Evolutionary conservation across 23 tunicate genomes (phyloP).

Genomic region (Styela clava): DNA sequence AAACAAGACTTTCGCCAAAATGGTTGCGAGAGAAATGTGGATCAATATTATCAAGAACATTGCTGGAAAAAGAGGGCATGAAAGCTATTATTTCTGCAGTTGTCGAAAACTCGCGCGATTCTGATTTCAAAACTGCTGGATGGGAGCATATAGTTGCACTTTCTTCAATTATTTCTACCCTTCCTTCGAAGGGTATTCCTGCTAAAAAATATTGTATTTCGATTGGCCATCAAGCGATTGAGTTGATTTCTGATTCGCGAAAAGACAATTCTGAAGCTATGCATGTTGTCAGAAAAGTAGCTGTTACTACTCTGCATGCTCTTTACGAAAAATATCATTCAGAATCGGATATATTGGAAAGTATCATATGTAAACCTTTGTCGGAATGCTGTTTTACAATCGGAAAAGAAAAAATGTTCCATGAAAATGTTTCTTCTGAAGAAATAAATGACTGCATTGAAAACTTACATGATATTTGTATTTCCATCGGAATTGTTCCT

Average conservation of each 20-base stretch:
- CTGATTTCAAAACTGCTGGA: background rate
- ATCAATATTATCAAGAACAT: background rate
- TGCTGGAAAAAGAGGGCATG: slow-evolving; percentile 17
- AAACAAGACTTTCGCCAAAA: background rate
- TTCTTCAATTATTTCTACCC: slow-evolving; percentile 23
- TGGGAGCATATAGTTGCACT: slow-evolving; percentile 14
- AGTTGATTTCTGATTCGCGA: background rate
- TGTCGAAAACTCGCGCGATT: background rate
- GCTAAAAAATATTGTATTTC: background rate
- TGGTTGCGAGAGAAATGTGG: slow-evolving; percentile 32
- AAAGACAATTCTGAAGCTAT: background rate
- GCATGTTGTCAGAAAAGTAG: background rate
- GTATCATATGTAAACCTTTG: background rate
- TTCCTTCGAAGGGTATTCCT: slow-evolving; percentile 4
- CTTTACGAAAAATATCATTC: slow-evolving; percentile 9
- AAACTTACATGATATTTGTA: slow-evolving; percentile 4
- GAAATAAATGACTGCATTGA: slow-evolving; percentile 2
- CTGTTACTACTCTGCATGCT: slow-evolving; percentile 24
- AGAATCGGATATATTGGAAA: slow-evolving; percentile 13
- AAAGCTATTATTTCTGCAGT: background rate
- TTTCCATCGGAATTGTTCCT: slow-evolving; percentile 8
- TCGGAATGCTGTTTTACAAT: background rate
- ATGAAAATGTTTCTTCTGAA: background rate
- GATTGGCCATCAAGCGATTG: slow-evolving; percentile 10
- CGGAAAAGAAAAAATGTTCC: background rate